phyloP scores from a whole-genome alignment of 92 coral and sea anemone species.

The Epizoanthus fatuus region DNA sequence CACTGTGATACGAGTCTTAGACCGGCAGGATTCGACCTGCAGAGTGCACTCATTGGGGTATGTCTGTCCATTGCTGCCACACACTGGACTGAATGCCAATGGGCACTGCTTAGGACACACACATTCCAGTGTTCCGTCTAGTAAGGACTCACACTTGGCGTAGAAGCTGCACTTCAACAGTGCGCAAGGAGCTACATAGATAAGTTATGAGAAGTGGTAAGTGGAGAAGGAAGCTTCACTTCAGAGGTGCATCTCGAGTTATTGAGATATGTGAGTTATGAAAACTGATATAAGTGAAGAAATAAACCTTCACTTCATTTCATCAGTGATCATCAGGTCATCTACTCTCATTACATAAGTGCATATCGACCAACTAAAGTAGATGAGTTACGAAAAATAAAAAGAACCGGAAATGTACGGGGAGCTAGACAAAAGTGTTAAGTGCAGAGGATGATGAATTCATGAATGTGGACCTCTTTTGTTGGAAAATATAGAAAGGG shows the following conservation, averaged over 20 bases:
- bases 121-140: constrained; percentile 90
- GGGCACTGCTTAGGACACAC: constrained; percentile 94
- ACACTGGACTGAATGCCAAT: constrained; percentile 86
- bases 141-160: constrained; percentile 84
- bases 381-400: too few species aligned
- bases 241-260: background rate
- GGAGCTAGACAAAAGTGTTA: too few species aligned
- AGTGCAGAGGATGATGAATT: too few species aligned
- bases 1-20: constrained; percentile 81
- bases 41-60: constrained; percentile 94
- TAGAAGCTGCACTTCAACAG: constrained; percentile 88
- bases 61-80: constrained; percentile 92
- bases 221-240: background rate
- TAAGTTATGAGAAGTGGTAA: background rate
- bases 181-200: constrained; percentile 87
- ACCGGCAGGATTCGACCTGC: constrained; percentile 86
- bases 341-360: too few species aligned
- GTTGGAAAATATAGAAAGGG: too few species aligned
- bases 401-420: too few species aligned
- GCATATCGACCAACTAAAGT: too few species aligned
- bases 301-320: too few species aligned
- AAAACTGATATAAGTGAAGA: too few species aligned
- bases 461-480: too few species aligned
- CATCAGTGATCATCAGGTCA: too few species aligned
- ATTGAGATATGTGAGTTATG: too few species aligned